These are phyloP conservation scores for Hedya salicella DNA, from an alignment of 2,888 invertebrate species.

Conservation along the genomic window DNA sequence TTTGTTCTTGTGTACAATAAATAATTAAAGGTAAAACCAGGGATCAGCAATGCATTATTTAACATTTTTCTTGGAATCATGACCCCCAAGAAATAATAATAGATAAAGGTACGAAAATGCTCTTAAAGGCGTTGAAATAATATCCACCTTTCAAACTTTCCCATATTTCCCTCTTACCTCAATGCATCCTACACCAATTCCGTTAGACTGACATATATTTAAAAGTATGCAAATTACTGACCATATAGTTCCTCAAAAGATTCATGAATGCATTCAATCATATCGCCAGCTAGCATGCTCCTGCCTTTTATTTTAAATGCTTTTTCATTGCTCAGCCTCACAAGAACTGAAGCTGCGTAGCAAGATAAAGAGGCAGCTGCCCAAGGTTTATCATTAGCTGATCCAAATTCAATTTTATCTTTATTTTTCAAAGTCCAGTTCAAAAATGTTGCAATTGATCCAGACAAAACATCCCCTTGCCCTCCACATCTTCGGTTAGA, in stretches of 20 bases:
- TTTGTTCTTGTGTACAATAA: too few species aligned
- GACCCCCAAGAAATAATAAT: too few species aligned
- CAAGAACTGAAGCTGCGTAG: slow-evolving; percentile 92
- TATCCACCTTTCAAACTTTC: too few species aligned
- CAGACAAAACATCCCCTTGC: slow-evolving; percentile 97
- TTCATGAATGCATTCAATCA: slow-evolving; percentile 92
- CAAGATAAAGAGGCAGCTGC: slow-evolving; percentile 89
- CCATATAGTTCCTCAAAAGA: slow-evolving; percentile 86
- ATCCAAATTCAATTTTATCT: slow-evolving; percentile 55
- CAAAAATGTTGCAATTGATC: slow-evolving; percentile 93
- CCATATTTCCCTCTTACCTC: too few species aligned
- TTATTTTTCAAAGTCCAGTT: slow-evolving; percentile 88
- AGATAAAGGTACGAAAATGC: too few species aligned
- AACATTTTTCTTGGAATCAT: too few species aligned
- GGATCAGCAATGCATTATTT: too few species aligned
- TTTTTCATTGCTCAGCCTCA: slow-evolving; percentile 91
- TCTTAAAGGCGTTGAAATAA: too few species aligned
- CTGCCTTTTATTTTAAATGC: slow-evolving; percentile 92
- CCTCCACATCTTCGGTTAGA: slow-evolving; percentile 97
- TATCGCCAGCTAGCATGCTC: slow-evolving; percentile 94
- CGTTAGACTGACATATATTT: background rate
- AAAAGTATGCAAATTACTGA: slow-evolving; percentile 49
- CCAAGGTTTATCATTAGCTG: slow-evolving; percentile 63
- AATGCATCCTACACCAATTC: too few species aligned
- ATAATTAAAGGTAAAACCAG: too few species aligned